Percentiles rank a stretch among this genome's conserved stretches.
Conservation (phyloP, 2,888 invertebrate genomes). For the Ectemnius lituratus region DNA sequence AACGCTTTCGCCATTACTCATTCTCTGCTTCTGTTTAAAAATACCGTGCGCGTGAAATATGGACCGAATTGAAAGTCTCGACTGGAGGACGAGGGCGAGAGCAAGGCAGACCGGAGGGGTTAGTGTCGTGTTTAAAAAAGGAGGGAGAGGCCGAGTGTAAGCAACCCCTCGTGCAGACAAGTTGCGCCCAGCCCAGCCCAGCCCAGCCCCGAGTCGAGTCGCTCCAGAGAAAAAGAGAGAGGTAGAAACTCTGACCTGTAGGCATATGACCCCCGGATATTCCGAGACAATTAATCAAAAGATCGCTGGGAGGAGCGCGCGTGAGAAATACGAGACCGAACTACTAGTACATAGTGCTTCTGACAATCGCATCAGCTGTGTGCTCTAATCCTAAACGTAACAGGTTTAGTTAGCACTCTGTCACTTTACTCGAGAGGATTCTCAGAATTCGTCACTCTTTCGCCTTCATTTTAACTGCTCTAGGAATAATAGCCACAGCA, state of each 20-base stretch:
- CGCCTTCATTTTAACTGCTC: too few relatives aligned
- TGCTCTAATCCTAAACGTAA: slow-evolving; percentile 10
- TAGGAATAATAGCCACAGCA: too few relatives aligned
- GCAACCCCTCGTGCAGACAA: slow-evolving; percentile 53
- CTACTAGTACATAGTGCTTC: slow-evolving; percentile 47
- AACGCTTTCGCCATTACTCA: slow-evolving; percentile 65
- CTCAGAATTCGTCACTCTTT: background rate
- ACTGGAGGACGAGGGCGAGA: slow-evolving; percentile 34
- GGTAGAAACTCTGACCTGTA: slow-evolving; percentile 39
- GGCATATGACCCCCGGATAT: slow-evolving; percentile 60
- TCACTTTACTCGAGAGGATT: too few relatives aligned
- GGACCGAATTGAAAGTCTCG: slow-evolving; percentile 68
- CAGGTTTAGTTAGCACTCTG: background rate
- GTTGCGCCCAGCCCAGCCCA: slow-evolving; percentile 34
- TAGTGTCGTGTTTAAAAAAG: slow-evolving; percentile 47
- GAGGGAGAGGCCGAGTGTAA: slow-evolving; percentile 31
- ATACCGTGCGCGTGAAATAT: slow-evolving; percentile 68
- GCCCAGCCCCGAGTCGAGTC: too few relatives aligned
- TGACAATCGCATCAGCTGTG: slow-evolving; percentile 44
- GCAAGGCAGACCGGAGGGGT: slow-evolving; percentile 40
- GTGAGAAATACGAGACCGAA: slow-evolving; percentile 73
- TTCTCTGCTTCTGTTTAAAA: slow-evolving; percentile 63
- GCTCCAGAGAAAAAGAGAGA: slow-evolving; percentile 8
- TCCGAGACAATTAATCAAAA: slow-evolving; percentile 70
- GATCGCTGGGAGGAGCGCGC: slow-evolving; percentile 66